Evolutionary conservation across 1,140 invertebrate genomes (phyloP), one percentile per base, ranked within the genome.

Genomic region (Agrilus planipennis): DNA sequence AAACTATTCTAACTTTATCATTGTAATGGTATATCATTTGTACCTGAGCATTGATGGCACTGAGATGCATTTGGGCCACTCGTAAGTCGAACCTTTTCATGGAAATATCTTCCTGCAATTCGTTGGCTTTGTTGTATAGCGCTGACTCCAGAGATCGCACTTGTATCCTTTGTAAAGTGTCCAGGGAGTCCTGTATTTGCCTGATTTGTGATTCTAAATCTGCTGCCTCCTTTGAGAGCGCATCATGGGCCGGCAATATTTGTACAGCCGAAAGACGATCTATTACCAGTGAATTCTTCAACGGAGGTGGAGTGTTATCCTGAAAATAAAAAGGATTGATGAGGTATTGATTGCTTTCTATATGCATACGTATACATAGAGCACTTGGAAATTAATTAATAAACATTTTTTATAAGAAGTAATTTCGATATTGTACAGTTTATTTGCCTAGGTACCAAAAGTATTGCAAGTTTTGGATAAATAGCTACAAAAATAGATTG

Each of bases 81-180:
- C 86, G 76, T 34, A 93, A 75, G 66, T 95, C 89, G 61, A 91
- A 94, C 52, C 85, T 77, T 65, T 94, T 94, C 67, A 89, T 75
- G 50, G 88, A 91, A 61, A 96, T 87, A 54, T 96, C 90, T 64
- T 94, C 89, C 67, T 96, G 84, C 15, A 89, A 65, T 67, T 96
- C 90, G 60, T 93, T 93, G 40, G 85, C 88, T 72, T 94, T 95
- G 54, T 87, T 90, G 64, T 81, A 91, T 19, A 91, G 69, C 52
- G 79, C 81, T 34, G 81, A 81, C 58, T 94, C 90, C 42, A 77
- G 68, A 55, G 73, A 90, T 71, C 90, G 82, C 54, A 81, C 79
- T 63, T 94, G 91, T 55, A 90, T 77, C 51, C 89, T 76, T 34
- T 79, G 69, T 39, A 94, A 69, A 0, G 83, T 75, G 51, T 90